Conservation (phyloP, 1,140 invertebrate genomes). For the Drosophila lacertosa region DNA sequence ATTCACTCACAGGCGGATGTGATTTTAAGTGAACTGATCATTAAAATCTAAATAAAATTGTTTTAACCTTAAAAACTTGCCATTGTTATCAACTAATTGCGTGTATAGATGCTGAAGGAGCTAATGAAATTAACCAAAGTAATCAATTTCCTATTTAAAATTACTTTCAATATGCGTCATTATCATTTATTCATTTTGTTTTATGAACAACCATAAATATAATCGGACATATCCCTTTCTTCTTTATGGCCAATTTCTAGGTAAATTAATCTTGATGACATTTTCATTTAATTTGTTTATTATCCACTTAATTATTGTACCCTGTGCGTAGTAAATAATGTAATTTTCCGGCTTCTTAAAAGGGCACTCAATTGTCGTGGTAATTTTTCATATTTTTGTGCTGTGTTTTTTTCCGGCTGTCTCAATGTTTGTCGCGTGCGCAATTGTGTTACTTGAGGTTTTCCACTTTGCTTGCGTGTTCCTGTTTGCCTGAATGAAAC, state of each 20-base stretch:
- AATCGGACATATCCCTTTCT: not conserved
- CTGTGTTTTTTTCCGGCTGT: constrained; percentile 18
- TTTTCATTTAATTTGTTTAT: constrained; percentile 32
- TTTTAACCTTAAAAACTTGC: no score
- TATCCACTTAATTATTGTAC: constrained; percentile 38
- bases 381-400: constrained; percentile 28
- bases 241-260: no score
- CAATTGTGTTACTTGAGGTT: constrained; percentile 29
- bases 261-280: constrained; percentile 32
- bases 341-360: constrained; percentile 46
- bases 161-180: not conserved
- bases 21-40: no score
- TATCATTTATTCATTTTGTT: not conserved
- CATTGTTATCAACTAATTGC: no score
- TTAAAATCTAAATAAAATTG: not conserved
- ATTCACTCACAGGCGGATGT: not conserved
- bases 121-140: not conserved
- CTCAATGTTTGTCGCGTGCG: constrained; percentile 48
- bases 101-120: no score
- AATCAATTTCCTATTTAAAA: no score
- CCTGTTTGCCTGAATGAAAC: constrained; percentile 13
- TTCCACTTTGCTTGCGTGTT: constrained; percentile 26
- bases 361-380: constrained; percentile 51
- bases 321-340: constrained; percentile 6
- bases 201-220: not conserved